Evolutionary conservation across 2,797 vertebrate species (phyloP), one percentile per base, ranked within the genome.

Genomic region (Melopsittacus undulatus): DNA sequence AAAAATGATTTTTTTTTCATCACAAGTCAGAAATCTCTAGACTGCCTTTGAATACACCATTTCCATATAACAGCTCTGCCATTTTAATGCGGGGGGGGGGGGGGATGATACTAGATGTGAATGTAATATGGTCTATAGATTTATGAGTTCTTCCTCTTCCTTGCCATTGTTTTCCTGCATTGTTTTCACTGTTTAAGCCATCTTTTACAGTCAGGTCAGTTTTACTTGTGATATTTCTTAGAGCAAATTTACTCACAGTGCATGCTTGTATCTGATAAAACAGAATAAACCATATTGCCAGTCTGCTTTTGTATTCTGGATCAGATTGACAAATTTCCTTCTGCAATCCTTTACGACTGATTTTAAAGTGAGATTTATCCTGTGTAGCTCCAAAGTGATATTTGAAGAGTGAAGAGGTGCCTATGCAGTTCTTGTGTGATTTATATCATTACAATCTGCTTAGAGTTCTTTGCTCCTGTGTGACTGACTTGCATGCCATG

Each of bases 281-380:
- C 15, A 13, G 24, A 83, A 36, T 22, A 90, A 85, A 57, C 13
- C 13, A 40, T 4, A 20, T 24, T 57, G 32, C 30, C n/a, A n/a
- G 36, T 40, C 43, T 46, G 10, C 16, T 26, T 80, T 51, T 68
- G 13, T 61, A 15, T 42, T 88, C 56, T 40, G 48, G 70, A 45
- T n/a, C 18, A 80, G 22, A 32, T 0, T 13, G 34, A 38, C 5
- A 83, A 57, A 83, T 68, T 63, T 24, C 45, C 70, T 72, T 67
- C 45, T 63, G 30, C 38, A 64, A 2, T 45, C 5, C 11, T 54
- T 85, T 79, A 43, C 0, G 0, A 57, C 1, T 43, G 26, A 70
- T 40, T 77, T 74, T 7, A 19, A 66, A 59, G 26, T 5, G 15
- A 75, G 45, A 54, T 49, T 52, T 1, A 42, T 34, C n/a, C 29